Percentiles rank a stretch among this genome's conserved stretches.
Conservation (phyloP, 92 coral and sea anemone species). For the Actinostola sp. region DNA sequence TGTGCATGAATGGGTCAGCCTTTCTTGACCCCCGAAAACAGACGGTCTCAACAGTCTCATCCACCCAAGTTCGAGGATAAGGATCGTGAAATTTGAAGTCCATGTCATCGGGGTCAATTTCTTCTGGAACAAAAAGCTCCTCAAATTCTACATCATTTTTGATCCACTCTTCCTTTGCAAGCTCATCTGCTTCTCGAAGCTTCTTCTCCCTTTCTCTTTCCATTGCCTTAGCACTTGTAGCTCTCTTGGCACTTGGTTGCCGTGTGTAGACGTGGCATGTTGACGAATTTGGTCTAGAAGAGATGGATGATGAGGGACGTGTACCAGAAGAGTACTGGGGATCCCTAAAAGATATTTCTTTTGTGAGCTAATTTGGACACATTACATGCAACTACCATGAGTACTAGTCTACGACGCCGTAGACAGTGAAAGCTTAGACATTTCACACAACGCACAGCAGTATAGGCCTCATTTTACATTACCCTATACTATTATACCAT, state of each 20-base stretch:
- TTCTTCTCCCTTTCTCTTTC: conserved; percentile 48
- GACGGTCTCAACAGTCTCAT: conserved; percentile 75
- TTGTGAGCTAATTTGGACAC: too few relatives aligned
- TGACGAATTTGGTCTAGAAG: conserved; percentile 42
- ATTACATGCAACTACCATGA: too few relatives aligned
- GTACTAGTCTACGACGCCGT: too few relatives aligned
- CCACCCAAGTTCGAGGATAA: conserved; percentile 84
- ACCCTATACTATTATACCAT: too few relatives aligned
- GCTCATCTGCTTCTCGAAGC: conserved; percentile 56
- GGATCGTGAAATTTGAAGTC: conserved; percentile 76
- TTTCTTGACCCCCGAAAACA: conserved; percentile 76
- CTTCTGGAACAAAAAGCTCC: conserved; percentile 65
- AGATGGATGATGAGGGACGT: conserved; percentile 50
- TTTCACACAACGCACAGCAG: too few relatives aligned
- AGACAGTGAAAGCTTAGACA: too few relatives aligned
- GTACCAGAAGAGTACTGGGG: conserved; percentile 22
- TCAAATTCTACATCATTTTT: conserved; percentile 63
- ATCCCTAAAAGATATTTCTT: conserved; percentile 26
- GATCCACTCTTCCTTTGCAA: conserved; percentile 70
- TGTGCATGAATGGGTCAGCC: conserved; percentile 81
- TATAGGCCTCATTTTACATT: too few relatives aligned
- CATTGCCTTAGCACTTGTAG: conserved; percentile 28
- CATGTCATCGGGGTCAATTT: conserved; percentile 42
- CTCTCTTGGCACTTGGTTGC: conserved; percentile 41
- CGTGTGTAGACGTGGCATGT: conserved; percentile 35